Percentiles rank a stretch among this genome's conserved stretches.
Conservation (phyloP, 2,888 invertebrate genomes). For the Crossocerus cetratus region DNA sequence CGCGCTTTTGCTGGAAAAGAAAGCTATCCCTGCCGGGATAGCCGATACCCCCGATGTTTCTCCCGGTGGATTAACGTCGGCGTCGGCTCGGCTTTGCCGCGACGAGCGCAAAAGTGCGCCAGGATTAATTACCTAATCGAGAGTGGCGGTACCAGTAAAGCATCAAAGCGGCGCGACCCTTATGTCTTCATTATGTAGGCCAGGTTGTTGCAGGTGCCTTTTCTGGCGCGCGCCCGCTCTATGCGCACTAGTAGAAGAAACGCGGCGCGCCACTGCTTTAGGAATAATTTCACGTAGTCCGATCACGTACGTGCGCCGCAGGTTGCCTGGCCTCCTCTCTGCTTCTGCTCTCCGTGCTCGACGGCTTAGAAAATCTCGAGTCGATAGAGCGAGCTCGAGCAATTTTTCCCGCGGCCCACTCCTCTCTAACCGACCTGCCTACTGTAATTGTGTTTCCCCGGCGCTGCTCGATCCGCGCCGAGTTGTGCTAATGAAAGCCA, state of each 20-base stretch:
- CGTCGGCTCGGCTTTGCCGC: slow-evolving; percentile 18
- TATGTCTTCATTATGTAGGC: slow-evolving; percentile 71
- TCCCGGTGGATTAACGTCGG: slow-evolving; percentile 1
- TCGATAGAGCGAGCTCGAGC: slow-evolving; percentile 57
- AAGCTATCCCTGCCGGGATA: not conserved
- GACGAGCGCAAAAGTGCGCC: slow-evolving; percentile 44
- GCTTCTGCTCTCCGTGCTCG: slow-evolving; percentile 34
- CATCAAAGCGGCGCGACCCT: slow-evolving; percentile 46
- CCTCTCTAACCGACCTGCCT: slow-evolving; percentile 2
- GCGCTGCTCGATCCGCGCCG: slow-evolving; percentile 15
- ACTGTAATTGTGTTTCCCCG: slow-evolving; percentile 36
- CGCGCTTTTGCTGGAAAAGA: not conserved
- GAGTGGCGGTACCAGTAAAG: slow-evolving; percentile 4
- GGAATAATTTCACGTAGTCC: slow-evolving; percentile 65
- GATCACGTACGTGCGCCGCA: slow-evolving; percentile 57
- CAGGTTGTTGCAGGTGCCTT: slow-evolving; percentile 68
- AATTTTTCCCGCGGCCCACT: slow-evolving; percentile 47
- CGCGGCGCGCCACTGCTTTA: slow-evolving; percentile 55
- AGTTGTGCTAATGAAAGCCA: too few relatives aligned
- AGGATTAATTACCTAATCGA: slow-evolving; percentile 60
- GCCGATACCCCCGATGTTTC: not conserved
- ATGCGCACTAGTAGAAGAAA: slow-evolving; percentile 49
- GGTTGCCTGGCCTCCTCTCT: not conserved
- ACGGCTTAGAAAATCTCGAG: slow-evolving; percentile 64
- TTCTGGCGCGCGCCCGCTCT: slow-evolving; percentile 51